Percentiles rank a stretch among this genome's conserved stretches.
phyloP scores from a whole-genome alignment of 2,888 invertebrate genomes.

The Epirrhoe tristata region DNA sequence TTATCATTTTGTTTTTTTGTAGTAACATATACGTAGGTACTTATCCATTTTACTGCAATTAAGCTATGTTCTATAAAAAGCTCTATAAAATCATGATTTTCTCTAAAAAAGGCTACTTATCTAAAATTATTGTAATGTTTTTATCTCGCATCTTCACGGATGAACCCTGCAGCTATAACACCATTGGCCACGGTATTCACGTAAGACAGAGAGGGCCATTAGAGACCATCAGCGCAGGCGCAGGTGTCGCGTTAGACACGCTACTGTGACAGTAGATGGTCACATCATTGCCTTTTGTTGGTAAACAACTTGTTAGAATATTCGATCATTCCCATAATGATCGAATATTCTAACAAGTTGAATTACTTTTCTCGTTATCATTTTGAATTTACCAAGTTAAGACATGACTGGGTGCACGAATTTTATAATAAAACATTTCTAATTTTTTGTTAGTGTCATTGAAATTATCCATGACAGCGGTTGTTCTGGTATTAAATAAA shows the following conservation, averaged over 20 bases:
- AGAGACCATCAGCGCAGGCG: slow-evolving; percentile 64
- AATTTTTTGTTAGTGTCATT: too few species aligned
- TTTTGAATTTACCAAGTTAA: neutral
- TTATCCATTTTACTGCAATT: too few species aligned
- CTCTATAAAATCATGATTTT: neutral
- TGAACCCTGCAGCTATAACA: slow-evolving; percentile 18
- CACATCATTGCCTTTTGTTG: slow-evolving; percentile 5
- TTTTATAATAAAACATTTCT: neutral
- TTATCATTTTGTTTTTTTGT: too few species aligned
- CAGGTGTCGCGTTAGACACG: slow-evolving; percentile 76
- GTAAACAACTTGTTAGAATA: too few species aligned
- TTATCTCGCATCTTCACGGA: slow-evolving; percentile 17
- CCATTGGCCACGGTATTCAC: slow-evolving; percentile 57
- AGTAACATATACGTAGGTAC: too few species aligned
- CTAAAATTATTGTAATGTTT: slow-evolving; percentile 27
- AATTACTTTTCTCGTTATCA: neutral
- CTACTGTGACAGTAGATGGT: slow-evolving; percentile 64
- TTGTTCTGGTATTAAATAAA: too few species aligned
- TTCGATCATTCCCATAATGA: too few species aligned
- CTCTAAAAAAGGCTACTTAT: slow-evolving; percentile 7
- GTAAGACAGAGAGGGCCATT: slow-evolving; percentile 67
- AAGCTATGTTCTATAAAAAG: neutral
- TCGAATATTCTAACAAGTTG: neutral
- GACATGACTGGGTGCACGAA: neutral
- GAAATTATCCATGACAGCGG: too few species aligned